These are phyloP conservation scores for Agrotis ipsilon DNA, from an alignment of 2,888 invertebrate species.

Conservation along the genomic window DNA sequence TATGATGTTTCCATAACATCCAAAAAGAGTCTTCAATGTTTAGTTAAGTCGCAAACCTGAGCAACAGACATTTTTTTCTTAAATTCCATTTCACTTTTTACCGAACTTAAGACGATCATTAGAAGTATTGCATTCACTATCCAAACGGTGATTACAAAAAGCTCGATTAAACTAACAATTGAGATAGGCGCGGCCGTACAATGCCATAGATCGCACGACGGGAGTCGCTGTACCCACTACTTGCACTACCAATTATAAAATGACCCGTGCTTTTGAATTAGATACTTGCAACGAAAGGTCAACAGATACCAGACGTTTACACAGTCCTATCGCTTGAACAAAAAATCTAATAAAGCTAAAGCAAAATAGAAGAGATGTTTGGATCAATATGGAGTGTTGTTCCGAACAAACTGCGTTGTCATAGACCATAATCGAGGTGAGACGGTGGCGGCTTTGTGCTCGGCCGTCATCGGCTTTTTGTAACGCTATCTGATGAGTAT, in stretches of 20 bases:
- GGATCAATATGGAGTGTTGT: constrained; percentile 91
- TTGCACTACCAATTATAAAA: constrained; percentile 62
- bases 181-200: constrained; percentile 81
- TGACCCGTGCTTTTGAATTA: constrained; percentile 52
- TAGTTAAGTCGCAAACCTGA: constrained; percentile 42
- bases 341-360: constrained; percentile 89
- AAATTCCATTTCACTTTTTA: constrained; percentile 74
- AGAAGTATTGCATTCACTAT: constrained; percentile 77
- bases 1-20: too few species aligned
- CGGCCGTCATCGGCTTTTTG: constrained; percentile 88
- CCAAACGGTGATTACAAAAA: constrained; percentile 84
- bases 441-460: constrained; percentile 89
- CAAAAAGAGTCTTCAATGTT: neutral
- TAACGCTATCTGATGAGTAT: constrained; percentile 89
- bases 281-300: constrained; percentile 49
- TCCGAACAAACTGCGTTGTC: constrained; percentile 89
- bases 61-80: constrained; percentile 49
- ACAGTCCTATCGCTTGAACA: constrained; percentile 72
- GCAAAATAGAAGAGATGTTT: constrained; percentile 87
- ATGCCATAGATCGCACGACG: constrained; percentile 87
- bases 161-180: constrained; percentile 89
- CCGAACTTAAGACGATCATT: constrained; percentile 68
- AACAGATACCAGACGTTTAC: constrained; percentile 70
- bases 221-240: constrained; percentile 78
- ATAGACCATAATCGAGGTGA: constrained; percentile 90